phyloP scores from a whole-genome alignment of 1,140 invertebrate genomes.

The Pachypeltis micranthus region DNA sequence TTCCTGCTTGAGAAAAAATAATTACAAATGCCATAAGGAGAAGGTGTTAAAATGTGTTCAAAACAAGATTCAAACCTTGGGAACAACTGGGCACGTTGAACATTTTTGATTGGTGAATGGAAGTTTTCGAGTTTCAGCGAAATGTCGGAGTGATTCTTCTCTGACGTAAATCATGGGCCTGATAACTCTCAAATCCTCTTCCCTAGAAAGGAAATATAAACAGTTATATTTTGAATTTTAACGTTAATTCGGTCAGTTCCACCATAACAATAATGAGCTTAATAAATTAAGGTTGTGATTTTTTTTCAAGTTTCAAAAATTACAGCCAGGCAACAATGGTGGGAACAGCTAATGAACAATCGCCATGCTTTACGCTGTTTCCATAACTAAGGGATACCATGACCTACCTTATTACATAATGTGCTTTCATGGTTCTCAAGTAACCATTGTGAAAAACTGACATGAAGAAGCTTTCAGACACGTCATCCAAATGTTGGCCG shows the following conservation, averaged over 20 bases:
- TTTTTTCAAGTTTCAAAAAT: too few species aligned
- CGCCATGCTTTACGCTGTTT: not conserved
- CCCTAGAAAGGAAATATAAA: constrained; percentile 39
- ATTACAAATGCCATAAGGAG: not conserved
- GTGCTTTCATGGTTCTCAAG: constrained; percentile 68
- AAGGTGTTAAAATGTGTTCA: constrained; percentile 19
- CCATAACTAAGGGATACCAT: constrained; percentile 7
- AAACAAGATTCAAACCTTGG: constrained; percentile 37
- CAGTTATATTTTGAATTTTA: not conserved
- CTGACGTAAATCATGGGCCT: constrained; percentile 78
- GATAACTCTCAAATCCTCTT: constrained; percentile 69
- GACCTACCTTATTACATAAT: constrained; percentile 53
- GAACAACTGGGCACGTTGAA: constrained; percentile 48
- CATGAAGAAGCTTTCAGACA: constrained; percentile 71
- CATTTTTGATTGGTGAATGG: constrained; percentile 51
- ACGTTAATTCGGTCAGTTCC: not conserved
- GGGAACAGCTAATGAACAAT: too few species aligned
- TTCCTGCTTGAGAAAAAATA: not conserved
- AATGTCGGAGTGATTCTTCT: constrained; percentile 56
- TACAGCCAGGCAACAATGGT: too few species aligned
- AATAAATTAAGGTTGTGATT: too few species aligned
- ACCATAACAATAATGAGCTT: too few species aligned
- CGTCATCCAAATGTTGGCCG: constrained; percentile 76
- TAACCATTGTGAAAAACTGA: constrained; percentile 70
- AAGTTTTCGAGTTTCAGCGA: constrained; percentile 53